A percentile compares a stretch with the other conserved stretches of the same genome.
Evolutionary conservation across 2,113 vertebrate species (phyloP).

Genomic region (Mormyrus lacerda): DNA sequence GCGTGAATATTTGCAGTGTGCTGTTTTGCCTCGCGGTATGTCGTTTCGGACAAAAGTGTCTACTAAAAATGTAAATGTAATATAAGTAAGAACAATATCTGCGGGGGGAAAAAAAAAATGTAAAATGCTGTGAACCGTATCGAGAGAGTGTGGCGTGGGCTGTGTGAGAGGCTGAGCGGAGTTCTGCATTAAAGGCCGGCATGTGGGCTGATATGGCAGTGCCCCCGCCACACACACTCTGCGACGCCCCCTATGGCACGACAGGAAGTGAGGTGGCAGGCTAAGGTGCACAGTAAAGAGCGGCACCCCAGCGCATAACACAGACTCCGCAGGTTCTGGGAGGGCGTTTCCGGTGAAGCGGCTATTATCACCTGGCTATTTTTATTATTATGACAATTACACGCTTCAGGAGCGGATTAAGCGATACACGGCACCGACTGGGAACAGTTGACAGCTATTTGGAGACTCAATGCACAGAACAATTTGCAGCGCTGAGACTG

Average conservation of each 20-base stretch:
- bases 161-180: not conserved
- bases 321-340: constrained; percentile 36
- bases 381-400: constrained; percentile 76
- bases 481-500: constrained; percentile 68
- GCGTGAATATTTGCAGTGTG: not conserved
- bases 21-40: not conserved
- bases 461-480: constrained; percentile 71
- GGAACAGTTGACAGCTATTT: constrained; percentile 73
- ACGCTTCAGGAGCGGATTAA: constrained; percentile 71
- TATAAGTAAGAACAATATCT: not conserved
- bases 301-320: constrained; percentile 46
- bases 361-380: constrained; percentile 74
- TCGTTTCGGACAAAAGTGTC: not conserved
- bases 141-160: not conserved
- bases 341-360: constrained; percentile 46
- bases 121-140: not conserved
- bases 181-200: not conserved
- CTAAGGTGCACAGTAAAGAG: constrained; percentile 45
- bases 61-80: not conserved
- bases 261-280: not conserved
- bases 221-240: not conserved
- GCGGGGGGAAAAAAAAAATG: not conserved
- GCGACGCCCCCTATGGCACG: not conserved
- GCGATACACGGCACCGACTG: constrained; percentile 63
- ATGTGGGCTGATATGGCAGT: not conserved